Evolutionary conservation across 2,888 invertebrate species (phyloP).

Genomic region (Hydropsyche betteni): DNA sequence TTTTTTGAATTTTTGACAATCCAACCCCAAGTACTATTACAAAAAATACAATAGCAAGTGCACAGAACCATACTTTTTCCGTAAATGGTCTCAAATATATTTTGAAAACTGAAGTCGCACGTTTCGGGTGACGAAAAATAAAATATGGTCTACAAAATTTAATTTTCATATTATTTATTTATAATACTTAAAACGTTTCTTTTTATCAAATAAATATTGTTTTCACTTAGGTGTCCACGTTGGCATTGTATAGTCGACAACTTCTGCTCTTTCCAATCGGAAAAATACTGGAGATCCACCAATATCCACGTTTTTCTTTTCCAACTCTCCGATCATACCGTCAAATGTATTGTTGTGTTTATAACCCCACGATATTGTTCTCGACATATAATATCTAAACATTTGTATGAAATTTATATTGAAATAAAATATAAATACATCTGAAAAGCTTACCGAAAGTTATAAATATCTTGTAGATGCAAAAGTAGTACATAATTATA

Average conservation of each 20-base stretch:
- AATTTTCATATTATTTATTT: not conserved
- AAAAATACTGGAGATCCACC: conserved; percentile 74
- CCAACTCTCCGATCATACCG: conserved; percentile 70
- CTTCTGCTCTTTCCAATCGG: conserved; percentile 68
- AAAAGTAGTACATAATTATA: conserved; percentile 70
- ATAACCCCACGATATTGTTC: conserved; percentile 73
- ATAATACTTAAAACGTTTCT: too few relatives aligned
- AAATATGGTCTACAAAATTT: conserved; percentile 67
- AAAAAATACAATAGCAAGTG: conserved; percentile 56
- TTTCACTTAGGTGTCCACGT: conserved; percentile 71
- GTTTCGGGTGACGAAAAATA: conserved; percentile 74
- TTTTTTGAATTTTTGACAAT: conserved; percentile 44
- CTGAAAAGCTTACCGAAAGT: conserved; percentile 68
- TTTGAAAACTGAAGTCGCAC: conserved; percentile 65
- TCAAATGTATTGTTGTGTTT: conserved; percentile 70
- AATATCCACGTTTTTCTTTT: conserved; percentile 69
- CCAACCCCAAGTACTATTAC: conserved; percentile 30
- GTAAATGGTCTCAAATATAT: conserved; percentile 73
- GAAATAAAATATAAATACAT: not conserved
- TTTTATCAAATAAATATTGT: not conserved
- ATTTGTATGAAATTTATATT: not conserved
- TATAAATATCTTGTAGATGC: conserved; percentile 71
- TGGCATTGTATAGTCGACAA: conserved; percentile 69
- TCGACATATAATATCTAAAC: conserved; percentile 60
- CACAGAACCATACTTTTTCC: conserved; percentile 67